Evolutionary conservation across 2,888 invertebrate genomes (phyloP).

Genomic region (Nymphalis urticae): DNA sequence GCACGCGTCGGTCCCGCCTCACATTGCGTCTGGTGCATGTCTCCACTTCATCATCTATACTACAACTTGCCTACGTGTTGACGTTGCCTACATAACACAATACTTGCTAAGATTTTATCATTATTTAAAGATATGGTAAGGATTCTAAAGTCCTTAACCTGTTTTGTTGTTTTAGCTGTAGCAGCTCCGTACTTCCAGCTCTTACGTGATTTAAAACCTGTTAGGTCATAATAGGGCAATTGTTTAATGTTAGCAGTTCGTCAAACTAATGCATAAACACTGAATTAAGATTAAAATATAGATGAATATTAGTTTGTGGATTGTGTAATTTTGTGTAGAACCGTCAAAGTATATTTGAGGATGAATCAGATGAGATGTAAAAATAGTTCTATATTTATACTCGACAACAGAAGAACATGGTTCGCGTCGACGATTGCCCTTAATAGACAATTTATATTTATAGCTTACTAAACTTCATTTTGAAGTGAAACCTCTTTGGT

Average conservation of each 20-base stretch:
- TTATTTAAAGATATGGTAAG: too few species aligned
- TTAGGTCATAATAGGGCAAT: too few species aligned
- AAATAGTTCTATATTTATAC: slow-evolving; percentile 27
- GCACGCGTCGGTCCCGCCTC: slow-evolving; percentile 44
- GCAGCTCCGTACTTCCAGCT: too few species aligned
- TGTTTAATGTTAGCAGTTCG: too few species aligned
- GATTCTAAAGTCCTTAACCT: too few species aligned
- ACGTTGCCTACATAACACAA: background rate
- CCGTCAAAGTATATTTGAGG: slow-evolving; percentile 28
- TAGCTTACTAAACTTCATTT: background rate
- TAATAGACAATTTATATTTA: slow-evolving; percentile 32
- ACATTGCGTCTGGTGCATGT: slow-evolving; percentile 30
- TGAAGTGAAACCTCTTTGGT: too few species aligned
- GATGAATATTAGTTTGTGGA: too few species aligned
- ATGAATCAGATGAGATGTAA: slow-evolving; percentile 31
- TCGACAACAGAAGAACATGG: slow-evolving; percentile 22
- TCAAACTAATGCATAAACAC: too few species aligned
- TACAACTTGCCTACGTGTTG: slow-evolving; percentile 10
- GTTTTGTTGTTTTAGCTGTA: too few species aligned
- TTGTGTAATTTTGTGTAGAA: background rate
- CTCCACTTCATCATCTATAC: slow-evolving; percentile 26
- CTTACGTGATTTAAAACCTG: too few species aligned
- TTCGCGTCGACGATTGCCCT: slow-evolving; percentile 29
- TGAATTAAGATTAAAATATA: too few species aligned
- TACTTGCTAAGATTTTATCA: background rate